phyloP scores from a whole-genome alignment of 1,140 invertebrate species.

The Odontomachus brunneus region DNA sequence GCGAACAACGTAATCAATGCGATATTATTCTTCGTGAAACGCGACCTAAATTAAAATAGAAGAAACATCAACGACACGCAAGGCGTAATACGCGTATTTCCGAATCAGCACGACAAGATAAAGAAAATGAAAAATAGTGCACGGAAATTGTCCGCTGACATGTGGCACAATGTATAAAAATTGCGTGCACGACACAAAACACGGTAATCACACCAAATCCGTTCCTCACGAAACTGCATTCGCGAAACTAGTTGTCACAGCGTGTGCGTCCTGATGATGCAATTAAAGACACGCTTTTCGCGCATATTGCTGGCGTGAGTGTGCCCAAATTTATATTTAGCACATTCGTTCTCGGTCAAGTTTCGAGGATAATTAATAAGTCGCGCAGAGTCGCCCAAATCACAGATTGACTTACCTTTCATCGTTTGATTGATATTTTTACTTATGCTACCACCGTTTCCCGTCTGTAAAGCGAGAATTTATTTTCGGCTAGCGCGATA shows the following conservation, averaged over 20 bases:
- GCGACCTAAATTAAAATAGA: neutral
- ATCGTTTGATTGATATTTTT: constrained; percentile 10
- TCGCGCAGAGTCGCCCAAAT: neutral
- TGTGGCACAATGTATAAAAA: too few relatives aligned
- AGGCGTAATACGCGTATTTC: neutral
- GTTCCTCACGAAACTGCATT: neutral
- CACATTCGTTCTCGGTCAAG: constrained; percentile 9
- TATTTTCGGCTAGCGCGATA: constrained; percentile 21
- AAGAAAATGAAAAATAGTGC: neutral
- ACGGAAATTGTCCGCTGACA: neutral
- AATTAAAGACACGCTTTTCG: constrained; percentile 55
- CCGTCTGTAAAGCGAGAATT: constrained; percentile 3
- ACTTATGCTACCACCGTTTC: neutral
- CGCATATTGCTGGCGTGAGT: neutral
- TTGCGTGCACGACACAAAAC: too few relatives aligned
- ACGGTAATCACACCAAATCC: too few relatives aligned
- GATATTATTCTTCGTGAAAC: neutral
- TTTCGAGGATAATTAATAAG: constrained; percentile 32
- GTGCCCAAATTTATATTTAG: constrained; percentile 70
- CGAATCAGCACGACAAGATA: neutral
- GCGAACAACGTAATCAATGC: neutral
- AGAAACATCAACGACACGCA: neutral
- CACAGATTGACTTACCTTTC: constrained; percentile 66
- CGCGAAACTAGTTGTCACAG: neutral
- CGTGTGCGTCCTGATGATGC: constrained; percentile 58